Evolutionary conservation across 2,113 vertebrate genomes (phyloP), one percentile per base, ranked within the genome.

Genomic region (Gymnogyps californianus): DNA sequence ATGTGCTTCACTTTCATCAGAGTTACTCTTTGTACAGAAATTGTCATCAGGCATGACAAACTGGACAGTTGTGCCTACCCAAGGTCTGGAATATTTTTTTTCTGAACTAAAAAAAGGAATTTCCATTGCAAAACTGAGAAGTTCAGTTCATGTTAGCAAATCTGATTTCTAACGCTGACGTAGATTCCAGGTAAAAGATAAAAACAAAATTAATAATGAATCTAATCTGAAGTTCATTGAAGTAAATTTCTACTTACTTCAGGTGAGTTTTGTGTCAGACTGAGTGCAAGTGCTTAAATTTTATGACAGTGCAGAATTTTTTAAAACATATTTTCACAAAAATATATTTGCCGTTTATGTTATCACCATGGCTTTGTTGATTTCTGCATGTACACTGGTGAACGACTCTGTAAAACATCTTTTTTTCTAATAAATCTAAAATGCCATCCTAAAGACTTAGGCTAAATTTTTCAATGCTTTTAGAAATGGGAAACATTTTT

Each of bases 11-110:
- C 58, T 80, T 72, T 74, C 15, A 76, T 83, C 57, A 76, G 64
- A 49, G 28, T 44, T 61, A 57, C 31, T 74, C n/a, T 87, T 93
- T 96, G 51, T 87, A 59, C 38, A 80, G 61, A 92, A 95, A 97
- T 97, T 95, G 95, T 96, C 93, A 96, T 54, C 70, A 87, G 44
- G 40, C 81, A 54, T 76, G 67, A 42, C 61, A 78, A 83, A 94
- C 76, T 79, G 76, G 51, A 87, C 80, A 65, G 71, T 26, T 55
- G 40, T 79, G 55, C 57, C 55, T 74, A 87, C 75, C 55, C 52
- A 91, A 55, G 28, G 32, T 65, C 38, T 69, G 42, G 78, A 79
- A 94, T 24, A 88, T 61, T n/a, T 67, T 28, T 96, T 54, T 67
- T 32, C 31, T 84, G 74, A 91, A 55, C 17, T 24, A 74, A 93